Conservation (phyloP, 2,888 invertebrate species). For the Calameuta idolon region DNA sequence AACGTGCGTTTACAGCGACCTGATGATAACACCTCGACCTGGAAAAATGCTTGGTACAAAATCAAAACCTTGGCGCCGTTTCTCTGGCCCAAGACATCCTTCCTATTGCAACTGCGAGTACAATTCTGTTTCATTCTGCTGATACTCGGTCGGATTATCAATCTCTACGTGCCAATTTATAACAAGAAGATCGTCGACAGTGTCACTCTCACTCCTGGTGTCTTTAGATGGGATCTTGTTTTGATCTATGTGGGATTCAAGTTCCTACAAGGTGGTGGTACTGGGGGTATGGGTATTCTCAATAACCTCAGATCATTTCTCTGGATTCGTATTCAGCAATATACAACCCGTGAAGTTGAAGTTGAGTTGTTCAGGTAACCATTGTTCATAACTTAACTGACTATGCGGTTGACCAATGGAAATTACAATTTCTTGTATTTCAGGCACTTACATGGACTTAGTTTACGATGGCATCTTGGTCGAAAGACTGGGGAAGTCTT, state of each 20-base stretch:
- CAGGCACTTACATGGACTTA: constrained; percentile 88
- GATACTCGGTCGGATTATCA: constrained; percentile 84
- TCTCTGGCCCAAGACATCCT: constrained; percentile 91
- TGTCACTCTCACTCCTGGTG: constrained; percentile 40
- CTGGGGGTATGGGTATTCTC: constrained; percentile 91
- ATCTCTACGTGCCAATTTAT: constrained; percentile 93
- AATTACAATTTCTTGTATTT: constrained; percentile 66
- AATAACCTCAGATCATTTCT: constrained; percentile 92
- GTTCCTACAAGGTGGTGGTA: constrained; percentile 95
- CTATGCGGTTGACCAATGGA: background rate
- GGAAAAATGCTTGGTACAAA: constrained; percentile 84
- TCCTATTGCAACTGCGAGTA: constrained; percentile 83
- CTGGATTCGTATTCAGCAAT: constrained; percentile 97
- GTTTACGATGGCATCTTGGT: constrained; percentile 93
- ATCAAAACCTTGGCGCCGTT: constrained; percentile 86
- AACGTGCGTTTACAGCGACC: constrained; percentile 53
- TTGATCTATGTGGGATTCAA: constrained; percentile 88
- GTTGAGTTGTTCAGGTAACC: constrained; percentile 66
- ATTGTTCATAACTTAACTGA: background rate
- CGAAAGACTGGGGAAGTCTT: constrained; percentile 98
- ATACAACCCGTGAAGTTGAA: constrained; percentile 92
- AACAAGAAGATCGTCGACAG: constrained; percentile 83
- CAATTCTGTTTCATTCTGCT: constrained; percentile 84
- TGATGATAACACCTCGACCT: constrained; percentile 78
- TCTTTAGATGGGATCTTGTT: constrained; percentile 87